Conservation (phyloP, 2,113 vertebrate genomes). For the Ivindomyrus marchei region DNA sequence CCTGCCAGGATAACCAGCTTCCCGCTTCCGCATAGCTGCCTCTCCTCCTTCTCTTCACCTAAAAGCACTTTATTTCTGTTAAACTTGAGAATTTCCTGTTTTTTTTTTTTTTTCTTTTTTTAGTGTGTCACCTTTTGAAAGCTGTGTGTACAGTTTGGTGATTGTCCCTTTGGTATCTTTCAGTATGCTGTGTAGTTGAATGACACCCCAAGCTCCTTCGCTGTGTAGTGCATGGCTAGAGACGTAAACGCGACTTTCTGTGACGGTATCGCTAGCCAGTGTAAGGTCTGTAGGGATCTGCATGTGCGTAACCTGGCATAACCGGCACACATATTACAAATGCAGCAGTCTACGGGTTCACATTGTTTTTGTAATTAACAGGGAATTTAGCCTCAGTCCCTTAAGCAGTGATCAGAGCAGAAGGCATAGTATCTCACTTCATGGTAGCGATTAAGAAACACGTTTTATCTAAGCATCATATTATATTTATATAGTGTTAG, state of each 20-base stretch:
- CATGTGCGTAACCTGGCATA: background rate
- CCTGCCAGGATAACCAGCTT: conserved; percentile 33
- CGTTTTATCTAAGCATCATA: background rate
- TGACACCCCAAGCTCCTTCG: conserved; percentile 50
- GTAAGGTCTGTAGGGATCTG: conserved; percentile 21
- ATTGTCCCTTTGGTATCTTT: conserved; percentile 57
- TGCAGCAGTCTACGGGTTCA: background rate
- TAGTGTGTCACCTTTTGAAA: conserved; percentile 34
- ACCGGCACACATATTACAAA: background rate
- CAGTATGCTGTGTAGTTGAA: conserved; percentile 44
- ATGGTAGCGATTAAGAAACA: background rate
- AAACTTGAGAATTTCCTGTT: conserved; percentile 39
- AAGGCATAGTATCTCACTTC: background rate
- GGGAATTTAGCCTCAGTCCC: background rate
- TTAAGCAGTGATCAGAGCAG: background rate
- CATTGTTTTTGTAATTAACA: background rate
- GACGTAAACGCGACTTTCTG: conserved; percentile 45
- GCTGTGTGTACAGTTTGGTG: conserved; percentile 40
- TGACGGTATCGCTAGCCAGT: conserved; percentile 57
- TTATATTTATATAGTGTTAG: background rate
- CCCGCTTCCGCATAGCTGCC: conserved; percentile 43
- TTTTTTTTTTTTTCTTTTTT: conserved; percentile 21
- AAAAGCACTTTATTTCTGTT: conserved; percentile 64
- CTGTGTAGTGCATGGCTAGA: conserved; percentile 64
- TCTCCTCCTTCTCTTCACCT: conserved; percentile 38